phyloP scores from a whole-genome alignment of 2,888 invertebrate species.

The Arctia plantaginis region DNA sequence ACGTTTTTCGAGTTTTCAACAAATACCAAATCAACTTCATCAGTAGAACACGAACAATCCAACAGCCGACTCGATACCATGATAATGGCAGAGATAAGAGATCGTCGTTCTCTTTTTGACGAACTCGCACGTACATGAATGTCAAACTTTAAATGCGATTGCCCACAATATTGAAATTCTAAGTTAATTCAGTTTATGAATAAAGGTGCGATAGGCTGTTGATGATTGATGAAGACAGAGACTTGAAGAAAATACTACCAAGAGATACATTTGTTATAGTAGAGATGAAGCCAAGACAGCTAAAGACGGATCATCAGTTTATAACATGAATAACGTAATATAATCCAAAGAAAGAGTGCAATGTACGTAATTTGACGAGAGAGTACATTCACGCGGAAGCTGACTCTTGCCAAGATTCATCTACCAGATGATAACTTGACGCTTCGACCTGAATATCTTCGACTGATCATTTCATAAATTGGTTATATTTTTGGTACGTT shows the following conservation, averaged over 20 bases:
- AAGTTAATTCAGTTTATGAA: too few relatives aligned
- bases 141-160: too few relatives aligned
- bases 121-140: too few relatives aligned
- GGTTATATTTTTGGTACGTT: conserved; percentile 14
- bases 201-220: too few relatives aligned
- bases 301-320: conserved; percentile 17
- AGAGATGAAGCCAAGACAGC: conserved; percentile 20
- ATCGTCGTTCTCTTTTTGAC: too few relatives aligned
- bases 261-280: conserved; percentile 24
- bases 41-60: too few relatives aligned
- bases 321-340: conserved; percentile 18
- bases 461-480: conserved; percentile 26
- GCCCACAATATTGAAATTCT: too few relatives aligned
- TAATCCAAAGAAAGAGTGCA: conserved; percentile 28
- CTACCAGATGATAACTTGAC: conserved; percentile 42
- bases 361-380: conserved; percentile 4
- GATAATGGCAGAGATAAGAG: too few relatives aligned
- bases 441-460: conserved; percentile 31
- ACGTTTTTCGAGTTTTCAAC: too few relatives aligned
- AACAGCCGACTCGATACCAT: too few relatives aligned
- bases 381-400: conserved; percentile 37
- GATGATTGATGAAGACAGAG: too few relatives aligned
- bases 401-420: conserved; percentile 35
- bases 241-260: background rate
- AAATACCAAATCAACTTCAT: too few relatives aligned